A percentile compares a stretch with the other conserved stretches of the same genome.
These are phyloP conservation scores for Agrilus cyanescens DNA, from an alignment of 2,888 invertebrate genomes.

Conservation along the genomic window DNA sequence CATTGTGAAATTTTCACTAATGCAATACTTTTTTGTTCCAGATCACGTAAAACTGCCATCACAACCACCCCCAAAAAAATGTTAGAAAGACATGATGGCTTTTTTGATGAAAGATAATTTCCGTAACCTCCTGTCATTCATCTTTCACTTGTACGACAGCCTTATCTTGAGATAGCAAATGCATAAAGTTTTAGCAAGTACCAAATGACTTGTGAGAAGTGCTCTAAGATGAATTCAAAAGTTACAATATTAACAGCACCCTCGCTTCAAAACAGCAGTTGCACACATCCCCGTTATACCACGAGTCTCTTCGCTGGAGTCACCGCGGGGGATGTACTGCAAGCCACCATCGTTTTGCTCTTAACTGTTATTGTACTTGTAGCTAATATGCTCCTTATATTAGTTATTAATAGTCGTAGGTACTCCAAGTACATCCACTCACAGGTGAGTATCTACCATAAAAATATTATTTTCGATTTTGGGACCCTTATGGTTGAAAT, in stretches of 20 bases:
- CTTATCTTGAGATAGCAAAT: too few species aligned
- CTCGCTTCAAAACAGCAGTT: constrained; percentile 71
- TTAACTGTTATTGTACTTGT: constrained; percentile 68
- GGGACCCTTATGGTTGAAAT: background rate
- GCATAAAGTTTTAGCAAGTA: background rate
- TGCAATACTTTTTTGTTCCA: too few species aligned
- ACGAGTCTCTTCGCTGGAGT: constrained; percentile 53
- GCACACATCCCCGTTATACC: constrained; percentile 54
- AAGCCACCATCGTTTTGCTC: constrained; percentile 64
- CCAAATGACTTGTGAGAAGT: background rate
- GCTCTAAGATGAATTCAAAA: constrained; percentile 35
- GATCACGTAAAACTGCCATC: too few species aligned
- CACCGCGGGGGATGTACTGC: constrained; percentile 59
- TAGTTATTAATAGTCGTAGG: constrained; percentile 72
- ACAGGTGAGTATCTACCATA: constrained; percentile 47
- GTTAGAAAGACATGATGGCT: too few species aligned
- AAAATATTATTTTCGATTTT: background rate
- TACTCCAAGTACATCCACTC: constrained; percentile 79
- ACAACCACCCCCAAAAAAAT: too few species aligned
- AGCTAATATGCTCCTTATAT: constrained; percentile 68
- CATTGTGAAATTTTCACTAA: too few species aligned
- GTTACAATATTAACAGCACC: constrained; percentile 67
- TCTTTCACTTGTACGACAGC: too few species aligned
- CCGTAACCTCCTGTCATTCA: too few species aligned
- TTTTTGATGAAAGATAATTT: too few species aligned